phyloP scores from a whole-genome alignment of 2,797 vertebrate species.

The Cottoperca gobio region DNA sequence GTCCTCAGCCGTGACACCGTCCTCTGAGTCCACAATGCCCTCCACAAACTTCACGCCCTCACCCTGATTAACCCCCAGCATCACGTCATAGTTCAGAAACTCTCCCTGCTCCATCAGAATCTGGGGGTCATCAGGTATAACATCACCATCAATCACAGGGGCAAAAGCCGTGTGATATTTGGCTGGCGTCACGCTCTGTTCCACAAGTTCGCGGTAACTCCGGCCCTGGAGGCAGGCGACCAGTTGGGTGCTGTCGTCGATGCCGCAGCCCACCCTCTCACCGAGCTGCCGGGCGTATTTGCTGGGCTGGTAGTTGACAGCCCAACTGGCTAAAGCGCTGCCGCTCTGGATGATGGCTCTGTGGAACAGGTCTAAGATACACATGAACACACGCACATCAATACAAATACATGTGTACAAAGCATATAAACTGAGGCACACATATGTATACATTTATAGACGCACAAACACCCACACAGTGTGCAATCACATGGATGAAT shows the following conservation, averaged over 20 bases:
- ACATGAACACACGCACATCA: slow-evolving; percentile 42
- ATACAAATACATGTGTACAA: slow-evolving; percentile 15
- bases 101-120: slow-evolving; percentile 99
- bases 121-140: slow-evolving; percentile 98
- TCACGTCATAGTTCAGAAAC: slow-evolving; percentile 99
- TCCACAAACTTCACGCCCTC: slow-evolving; percentile 97
- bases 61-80: slow-evolving; percentile 98
- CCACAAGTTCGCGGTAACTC: slow-evolving; percentile 93
- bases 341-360: slow-evolving; percentile 99
- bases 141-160: slow-evolving; percentile 96
- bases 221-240: slow-evolving; percentile 94
- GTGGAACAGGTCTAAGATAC: slow-evolving; percentile 93
- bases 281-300: slow-evolving; percentile 94
- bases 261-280: slow-evolving; percentile 94
- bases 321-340: slow-evolving; percentile 97
- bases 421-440: slow-evolving; percentile 3
- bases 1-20: slow-evolving; percentile 93
- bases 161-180: slow-evolving; percentile 98
- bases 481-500: slow-evolving; percentile 19
- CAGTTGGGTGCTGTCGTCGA: slow-evolving; percentile 93
- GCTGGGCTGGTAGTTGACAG: slow-evolving; percentile 98
- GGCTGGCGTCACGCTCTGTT: slow-evolving; percentile 92
- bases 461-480: slow-evolving; percentile 17
- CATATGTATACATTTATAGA: slow-evolving; percentile 19
- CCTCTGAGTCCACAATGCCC: slow-evolving; percentile 94